Evolutionary conservation across 2,888 invertebrate genomes (phyloP).

Genomic region (Amphipoea lucens): DNA sequence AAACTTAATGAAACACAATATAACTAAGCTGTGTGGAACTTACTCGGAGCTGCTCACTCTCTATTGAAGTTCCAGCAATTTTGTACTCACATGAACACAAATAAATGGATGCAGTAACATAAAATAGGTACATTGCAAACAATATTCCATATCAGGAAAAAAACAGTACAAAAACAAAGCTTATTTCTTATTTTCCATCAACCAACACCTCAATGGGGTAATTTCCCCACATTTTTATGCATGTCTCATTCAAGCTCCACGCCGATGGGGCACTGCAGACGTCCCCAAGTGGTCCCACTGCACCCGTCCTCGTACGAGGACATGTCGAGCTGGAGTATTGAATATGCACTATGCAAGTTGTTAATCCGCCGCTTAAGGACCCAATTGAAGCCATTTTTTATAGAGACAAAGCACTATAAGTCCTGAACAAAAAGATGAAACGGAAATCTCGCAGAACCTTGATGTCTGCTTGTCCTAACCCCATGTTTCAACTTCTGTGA

Average conservation of each 20-base stretch:
- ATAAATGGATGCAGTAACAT: slow-evolving; percentile 7
- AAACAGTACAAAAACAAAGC: neutral
- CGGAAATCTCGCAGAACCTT: slow-evolving; percentile 16
- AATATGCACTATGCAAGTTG: slow-evolving; percentile 63
- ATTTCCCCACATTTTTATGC: slow-evolving; percentile 64
- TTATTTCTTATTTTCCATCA: slow-evolving; percentile 16
- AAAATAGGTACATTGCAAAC: neutral
- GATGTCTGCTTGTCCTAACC: slow-evolving; percentile 11
- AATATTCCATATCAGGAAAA: neutral
- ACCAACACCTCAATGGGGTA: slow-evolving; percentile 36
- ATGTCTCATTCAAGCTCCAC: slow-evolving; percentile 54
- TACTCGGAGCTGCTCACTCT: neutral
- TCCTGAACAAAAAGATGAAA: slow-evolving; percentile 18
- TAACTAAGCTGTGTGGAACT: neutral
- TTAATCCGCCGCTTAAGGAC: slow-evolving; percentile 57
- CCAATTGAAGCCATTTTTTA: slow-evolving; percentile 49
- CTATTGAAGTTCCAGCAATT: neutral
- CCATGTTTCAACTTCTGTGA: neutral
- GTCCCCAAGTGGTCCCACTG: slow-evolving; percentile 55
- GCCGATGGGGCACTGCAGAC: slow-evolving; percentile 56
- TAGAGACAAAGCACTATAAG: slow-evolving; percentile 12
- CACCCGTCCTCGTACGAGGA: slow-evolving; percentile 44
- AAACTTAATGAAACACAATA: slow-evolving; percentile 9
- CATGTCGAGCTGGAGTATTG: slow-evolving; percentile 60
- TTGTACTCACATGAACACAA: neutral